Evolutionary conservation across 2,797 vertebrate species (phyloP), one percentile per base, ranked within the genome.

Genomic region (Pyrocephalus nanus): DNA sequence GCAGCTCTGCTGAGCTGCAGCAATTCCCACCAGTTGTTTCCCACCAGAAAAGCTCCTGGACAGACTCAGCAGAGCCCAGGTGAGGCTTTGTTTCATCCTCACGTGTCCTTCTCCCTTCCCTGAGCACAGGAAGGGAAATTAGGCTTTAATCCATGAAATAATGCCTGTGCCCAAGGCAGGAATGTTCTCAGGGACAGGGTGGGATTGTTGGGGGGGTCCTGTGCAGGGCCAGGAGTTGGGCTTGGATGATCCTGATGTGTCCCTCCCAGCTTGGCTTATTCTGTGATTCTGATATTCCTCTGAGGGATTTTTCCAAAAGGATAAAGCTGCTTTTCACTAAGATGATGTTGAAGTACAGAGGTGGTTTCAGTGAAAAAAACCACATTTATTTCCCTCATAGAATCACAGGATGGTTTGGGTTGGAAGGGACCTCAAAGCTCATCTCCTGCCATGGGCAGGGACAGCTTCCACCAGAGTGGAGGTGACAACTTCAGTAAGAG

Each of bases 91-190:
- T 8, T 61, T 40, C 38, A n/a, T 40, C 43, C 64, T 58, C 42
- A 12, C 10, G 3, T 9, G 6, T 38, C 38, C 47, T 7, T 2
- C 18, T 26, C n/a, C 32, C 43, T 11, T 7, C 18, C 23, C 40
- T 2, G 2, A 42, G 36, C 2, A 2, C 4, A 8, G 0, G 3
- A 15, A 7, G 38, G 19, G 14, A 82, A 85, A 57, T 9, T 11
- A 38, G 47, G 6, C 18, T 65, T 88, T 50, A 53, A 30, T 77
- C 22, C 9, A 2, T 1, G 34, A 57, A 61, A 29, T n/a, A 15
- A 47, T 6, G 8, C 12, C 42, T 34, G 0, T 30, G 43, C 26
- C 51, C 32, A 4, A 7, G 9, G 61, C 19, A 71, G 21, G 19
- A 53, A 26, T 2, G 5, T 17, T 18, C 4, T 60, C 11, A 29